These are phyloP conservation scores for Tachina lurida DNA, from an alignment of 2,888 invertebrate species.

Conservation along the genomic window DNA sequence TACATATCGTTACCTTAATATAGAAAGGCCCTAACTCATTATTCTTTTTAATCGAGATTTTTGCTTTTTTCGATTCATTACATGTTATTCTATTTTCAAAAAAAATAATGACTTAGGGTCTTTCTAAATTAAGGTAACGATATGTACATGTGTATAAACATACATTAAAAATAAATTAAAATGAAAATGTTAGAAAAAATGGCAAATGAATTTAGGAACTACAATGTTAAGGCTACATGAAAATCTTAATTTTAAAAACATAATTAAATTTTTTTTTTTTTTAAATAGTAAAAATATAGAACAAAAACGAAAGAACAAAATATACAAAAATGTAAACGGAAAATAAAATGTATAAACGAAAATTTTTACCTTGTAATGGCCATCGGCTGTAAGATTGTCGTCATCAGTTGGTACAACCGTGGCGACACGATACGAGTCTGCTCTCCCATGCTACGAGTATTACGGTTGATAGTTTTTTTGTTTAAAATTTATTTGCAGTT, in stretches of 20 bases:
- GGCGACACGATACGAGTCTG: slow-evolving; percentile 98
- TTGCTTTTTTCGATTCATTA: too few relatives aligned
- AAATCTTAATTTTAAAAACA: not conserved
- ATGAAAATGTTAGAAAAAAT: slow-evolving; percentile 61
- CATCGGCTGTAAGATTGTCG: slow-evolving; percentile 98
- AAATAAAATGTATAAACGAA: slow-evolving; percentile 41
- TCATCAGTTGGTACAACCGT: slow-evolving; percentile 95
- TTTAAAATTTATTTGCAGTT: slow-evolving; percentile 10
- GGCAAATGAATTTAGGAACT: slow-evolving; percentile 27
- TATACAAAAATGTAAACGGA: not conserved
- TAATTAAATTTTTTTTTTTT: not conserved
- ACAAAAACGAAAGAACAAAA: slow-evolving; percentile 32
- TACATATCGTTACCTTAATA: too few relatives aligned
- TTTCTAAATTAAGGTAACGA: too few relatives aligned
- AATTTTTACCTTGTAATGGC: slow-evolving; percentile 91
- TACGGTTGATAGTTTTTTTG: slow-evolving; percentile 35
- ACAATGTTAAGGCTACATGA: slow-evolving; percentile 20
- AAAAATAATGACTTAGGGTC: too few relatives aligned
- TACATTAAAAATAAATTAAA: slow-evolving; percentile 10
- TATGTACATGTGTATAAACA: too few relatives aligned
- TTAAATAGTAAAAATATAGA: slow-evolving; percentile 23
- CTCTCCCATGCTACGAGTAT: slow-evolving; percentile 96
- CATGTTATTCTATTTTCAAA: too few relatives aligned
- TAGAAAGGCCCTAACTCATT: too few relatives aligned
- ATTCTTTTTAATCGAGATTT: too few relatives aligned